phyloP scores from a whole-genome alignment of 2,113 vertebrate genomes.

The Trogon surrucura region DNA sequence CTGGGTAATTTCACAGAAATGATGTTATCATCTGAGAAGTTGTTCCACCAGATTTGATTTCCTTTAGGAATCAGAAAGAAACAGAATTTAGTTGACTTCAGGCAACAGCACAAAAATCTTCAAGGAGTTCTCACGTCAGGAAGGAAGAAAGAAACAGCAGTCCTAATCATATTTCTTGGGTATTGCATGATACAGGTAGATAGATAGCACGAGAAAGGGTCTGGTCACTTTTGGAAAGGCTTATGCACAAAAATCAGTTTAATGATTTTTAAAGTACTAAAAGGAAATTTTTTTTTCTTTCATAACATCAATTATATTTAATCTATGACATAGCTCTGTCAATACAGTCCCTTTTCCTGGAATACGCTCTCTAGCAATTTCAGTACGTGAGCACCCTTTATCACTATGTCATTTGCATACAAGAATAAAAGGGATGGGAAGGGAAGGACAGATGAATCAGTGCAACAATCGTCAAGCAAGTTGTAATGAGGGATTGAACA shows the following conservation, averaged over 20 bases:
- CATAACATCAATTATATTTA: not conserved
- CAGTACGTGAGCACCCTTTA: not conserved
- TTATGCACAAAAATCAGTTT: not conserved
- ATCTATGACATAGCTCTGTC: not conserved
- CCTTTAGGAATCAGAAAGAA: not conserved
- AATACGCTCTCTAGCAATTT: not conserved
- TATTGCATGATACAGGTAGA: not conserved
- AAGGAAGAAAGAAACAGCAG: not conserved
- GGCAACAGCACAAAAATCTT: not conserved
- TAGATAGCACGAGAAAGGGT: not conserved
- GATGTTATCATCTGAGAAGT: not conserved
- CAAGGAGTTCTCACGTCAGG: not conserved
- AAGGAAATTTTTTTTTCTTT: not conserved
- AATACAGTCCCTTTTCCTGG: not conserved
- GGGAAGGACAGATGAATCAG: not conserved
- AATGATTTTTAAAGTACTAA: not conserved
- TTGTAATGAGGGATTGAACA: not conserved
- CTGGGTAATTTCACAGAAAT: not conserved
- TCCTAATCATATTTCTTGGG: not conserved
- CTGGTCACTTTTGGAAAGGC: not conserved
- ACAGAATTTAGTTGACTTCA: not conserved
- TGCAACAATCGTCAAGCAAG: not conserved
- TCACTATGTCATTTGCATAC: constrained; percentile 14
- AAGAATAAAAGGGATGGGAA: not conserved
- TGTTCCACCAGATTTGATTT: not conserved